These are phyloP conservation scores for Lepetodrilus schrolli DNA, from an alignment of 2,888 invertebrate genomes.

Conservation along the genomic window DNA sequence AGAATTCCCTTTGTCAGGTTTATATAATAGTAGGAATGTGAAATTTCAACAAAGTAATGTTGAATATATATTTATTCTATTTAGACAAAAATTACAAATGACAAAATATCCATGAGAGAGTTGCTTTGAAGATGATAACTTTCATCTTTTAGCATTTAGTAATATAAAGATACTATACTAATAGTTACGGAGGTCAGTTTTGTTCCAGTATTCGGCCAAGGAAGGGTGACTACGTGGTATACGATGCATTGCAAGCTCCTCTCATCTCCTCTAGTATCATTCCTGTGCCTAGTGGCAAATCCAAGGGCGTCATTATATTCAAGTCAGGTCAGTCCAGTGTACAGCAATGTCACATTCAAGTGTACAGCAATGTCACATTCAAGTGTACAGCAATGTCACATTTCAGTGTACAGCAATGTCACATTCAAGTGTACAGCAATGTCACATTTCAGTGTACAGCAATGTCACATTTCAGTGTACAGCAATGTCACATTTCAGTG, in stretches of 20 bases:
- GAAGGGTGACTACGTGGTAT: constrained; percentile 66
- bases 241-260: constrained; percentile 40
- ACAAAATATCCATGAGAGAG: too few relatives aligned
- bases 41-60: too few relatives aligned
- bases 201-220: constrained; percentile 61
- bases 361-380: constrained; percentile 62
- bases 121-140: too few relatives aligned
- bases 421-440: constrained; percentile 63
- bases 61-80: background rate
- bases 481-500: constrained; percentile 49
- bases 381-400: constrained; percentile 60
- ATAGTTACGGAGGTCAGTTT: background rate
- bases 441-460: constrained; percentile 54
- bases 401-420: constrained; percentile 62
- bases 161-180: background rate
- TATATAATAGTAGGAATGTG: too few relatives aligned
- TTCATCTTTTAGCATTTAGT: too few relatives aligned
- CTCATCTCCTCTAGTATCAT: constrained; percentile 64
- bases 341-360: constrained; percentile 37
- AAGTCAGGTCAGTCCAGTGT: constrained; percentile 54
- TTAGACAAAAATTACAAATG: too few relatives aligned
- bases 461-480: constrained; percentile 67
- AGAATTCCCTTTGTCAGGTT: too few relatives aligned
- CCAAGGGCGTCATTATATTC: constrained; percentile 68
- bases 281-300: constrained; percentile 60